Base-by-base conservation (phyloP, 2,888 invertebrate species). In the Argynnis bischoffii region DNA sequence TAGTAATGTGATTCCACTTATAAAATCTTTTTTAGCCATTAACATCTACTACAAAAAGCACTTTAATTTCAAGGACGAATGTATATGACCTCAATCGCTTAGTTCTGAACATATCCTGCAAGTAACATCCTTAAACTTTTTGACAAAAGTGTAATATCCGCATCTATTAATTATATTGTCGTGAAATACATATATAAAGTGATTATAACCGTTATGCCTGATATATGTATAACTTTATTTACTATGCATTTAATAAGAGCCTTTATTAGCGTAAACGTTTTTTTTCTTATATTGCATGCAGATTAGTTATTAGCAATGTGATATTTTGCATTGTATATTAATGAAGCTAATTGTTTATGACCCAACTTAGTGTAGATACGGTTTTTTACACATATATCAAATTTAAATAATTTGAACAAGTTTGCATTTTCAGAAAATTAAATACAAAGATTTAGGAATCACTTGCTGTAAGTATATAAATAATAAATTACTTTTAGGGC, bases 241-340 rank as follows among this genome's bases (percentile, higher is more conserved):
- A 47, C 21, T 21, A 18, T 21, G 13, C 46, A 56, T 57, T 56
- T 21, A 47, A 18, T 47, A 41, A 15, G 2, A 15, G 6, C 46
- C 18, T 15, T 46, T 21, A 35, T 6, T 46, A 46, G 46, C 15
- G 6, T 46, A 46, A 14, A 56, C 46, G 18, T 51, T 51, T 54
- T 64, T 63, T 64, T 64, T 59, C 51, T n/a, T 57, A 46, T 47
- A 57, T 67, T 16, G 47, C 54, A 67, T 59, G 63, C 63, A 67
- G 51, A 67, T 67, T 18, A 46, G 47, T 41, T 47, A 41, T 64
- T 67, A 64, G 1, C 6, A 14, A 50, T 50, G 13, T 41, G 31
- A 53, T 56, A 67, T 67, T 57, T 59, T 31, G 54, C 57, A 51
- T 59, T 48, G 54, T 54, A 64, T 46, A 26, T 15, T 46, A 51